Base-by-base conservation (phyloP, 2,888 invertebrate species). In the Agrotis segetum region DNA sequence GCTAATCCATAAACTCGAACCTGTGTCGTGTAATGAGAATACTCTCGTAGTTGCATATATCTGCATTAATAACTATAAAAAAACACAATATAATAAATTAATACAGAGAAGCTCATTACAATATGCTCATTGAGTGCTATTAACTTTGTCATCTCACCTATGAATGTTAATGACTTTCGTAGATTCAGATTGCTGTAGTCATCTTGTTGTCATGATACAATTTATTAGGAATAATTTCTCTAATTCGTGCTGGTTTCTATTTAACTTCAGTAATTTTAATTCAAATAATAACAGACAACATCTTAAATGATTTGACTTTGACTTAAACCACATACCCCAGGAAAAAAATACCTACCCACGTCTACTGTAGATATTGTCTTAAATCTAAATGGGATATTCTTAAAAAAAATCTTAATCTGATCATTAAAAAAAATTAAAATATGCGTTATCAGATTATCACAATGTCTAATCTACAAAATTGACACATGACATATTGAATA, bases 401-500 rank as follows among this genome's bases (percentile, higher is more conserved):
- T 16, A 53, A 67, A 61, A 61, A 65, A 71, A 65, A 44, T 3
- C 29, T 0, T 40, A 74, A 72, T 71, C 73, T 68, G 65, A 74
- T 66, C 55, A 71, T n/a, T n/a, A n/a, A n/a, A n/a, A n/a, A n/a
- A n/a, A 85, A 85, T 69, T 62, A 62, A 79, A 78, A 71, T 75
- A 75, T 82, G 79, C 84, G 73, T 84, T 84, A 88, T 55, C 13
- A 11, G 40, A 11, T n/a, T 55, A 34, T 88, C 88, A 72, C 72
- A 85, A 84, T 71, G 80, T 88, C 75, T 89, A 90, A 93, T 93
- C 93, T 88, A 85, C 49, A 72, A 84, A 86, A 89, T 88, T 91
- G 93, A 93, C 92, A 86, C 81, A 88, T 92, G 93, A 92, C 93
- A 91, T 89, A 89, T 92, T 86, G 88, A 88, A 91, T 89, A 89